Evolutionary conservation across 2,888 invertebrate species (phyloP), one percentile per base, ranked within the genome.

Genomic region (Lithophane socia): DNA sequence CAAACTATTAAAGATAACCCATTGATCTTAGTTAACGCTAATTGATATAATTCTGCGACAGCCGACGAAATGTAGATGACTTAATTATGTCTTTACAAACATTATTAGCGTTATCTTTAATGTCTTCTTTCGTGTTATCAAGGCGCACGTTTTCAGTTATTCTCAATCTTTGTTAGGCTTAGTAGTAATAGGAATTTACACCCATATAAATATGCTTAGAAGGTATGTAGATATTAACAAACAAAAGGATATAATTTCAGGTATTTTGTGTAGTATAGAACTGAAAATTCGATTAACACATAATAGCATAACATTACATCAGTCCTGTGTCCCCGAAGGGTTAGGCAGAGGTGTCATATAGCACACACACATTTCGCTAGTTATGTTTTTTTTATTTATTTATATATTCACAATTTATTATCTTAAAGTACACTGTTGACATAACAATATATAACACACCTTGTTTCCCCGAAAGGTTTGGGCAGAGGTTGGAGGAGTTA

Each of bases 91-190:
- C 12, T 67, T 56, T 1, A 24, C 24, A 63, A 68, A 76, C 81
- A 63, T 65, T 49, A 65, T 49, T 47, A 49, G 21, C 29, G 21
- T 65, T 83, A 81, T 83, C 79, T 73, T 5, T 8, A 13, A 24
- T 16, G 58, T 61, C 44, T 64, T 44, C n/a, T 65, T 64, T 60
- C 12, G 37, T 16, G 52, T 82, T 80, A 80, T 82, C 83, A 58
- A 44, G 49, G 1, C 13, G 5, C 7, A 47, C n/a, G 63, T 77
- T 58, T 66, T 67, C 63, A 52, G 24, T 52, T 68, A n/a, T 75
- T 79, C 44, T 81, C 63, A 82, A 69, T 37, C 42, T 63, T 63
- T 42, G 18, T 56, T 12, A 18, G 18, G 16, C 49, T 74, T 24
- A 49, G 13, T 49, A 47, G 29, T 4, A 52, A 13, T 12, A n/a